Evolutionary conservation across 2,113 vertebrate genomes (phyloP).

Genomic region (Eudyptes chrysolophus): DNA sequence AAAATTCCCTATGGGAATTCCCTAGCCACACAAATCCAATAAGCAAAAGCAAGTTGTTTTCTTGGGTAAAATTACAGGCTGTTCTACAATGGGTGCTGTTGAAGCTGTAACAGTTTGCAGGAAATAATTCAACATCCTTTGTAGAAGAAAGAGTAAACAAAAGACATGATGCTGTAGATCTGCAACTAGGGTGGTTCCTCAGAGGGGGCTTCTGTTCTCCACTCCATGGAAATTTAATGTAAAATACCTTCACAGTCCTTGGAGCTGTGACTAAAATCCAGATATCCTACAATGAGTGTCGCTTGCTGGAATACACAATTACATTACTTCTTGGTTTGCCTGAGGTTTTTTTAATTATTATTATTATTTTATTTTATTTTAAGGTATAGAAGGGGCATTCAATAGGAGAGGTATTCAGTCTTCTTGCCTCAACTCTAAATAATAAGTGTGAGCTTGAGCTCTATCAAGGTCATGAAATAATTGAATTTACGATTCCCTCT

Average conservation of each 20-base stretch:
- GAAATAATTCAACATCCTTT: background rate
- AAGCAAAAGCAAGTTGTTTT: background rate
- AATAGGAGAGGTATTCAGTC: background rate
- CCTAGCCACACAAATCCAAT: background rate
- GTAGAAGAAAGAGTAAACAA: background rate
- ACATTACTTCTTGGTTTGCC: background rate
- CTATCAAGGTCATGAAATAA: background rate
- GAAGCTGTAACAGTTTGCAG: background rate
- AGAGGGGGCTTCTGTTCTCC: background rate
- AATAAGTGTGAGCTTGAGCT: background rate
- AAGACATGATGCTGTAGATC: background rate
- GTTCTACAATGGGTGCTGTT: background rate
- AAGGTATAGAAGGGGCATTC: background rate
- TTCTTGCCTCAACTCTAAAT: background rate
- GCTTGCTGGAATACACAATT: background rate
- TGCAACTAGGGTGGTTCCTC: fast-evolving
- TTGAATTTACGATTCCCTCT: background rate
- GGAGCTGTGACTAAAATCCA: background rate
- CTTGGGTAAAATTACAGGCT: background rate
- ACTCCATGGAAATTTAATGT: background rate
- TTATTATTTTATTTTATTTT: background rate
- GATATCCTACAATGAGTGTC: background rate
- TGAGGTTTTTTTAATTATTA: too few species aligned
- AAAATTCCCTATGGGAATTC: background rate
- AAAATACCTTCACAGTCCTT: background rate